A percentile compares a stretch with the other conserved stretches of the same genome.
phyloP scores from a whole-genome alignment of 2,888 invertebrate genomes.

The Peribatodes rhomboidaria region DNA sequence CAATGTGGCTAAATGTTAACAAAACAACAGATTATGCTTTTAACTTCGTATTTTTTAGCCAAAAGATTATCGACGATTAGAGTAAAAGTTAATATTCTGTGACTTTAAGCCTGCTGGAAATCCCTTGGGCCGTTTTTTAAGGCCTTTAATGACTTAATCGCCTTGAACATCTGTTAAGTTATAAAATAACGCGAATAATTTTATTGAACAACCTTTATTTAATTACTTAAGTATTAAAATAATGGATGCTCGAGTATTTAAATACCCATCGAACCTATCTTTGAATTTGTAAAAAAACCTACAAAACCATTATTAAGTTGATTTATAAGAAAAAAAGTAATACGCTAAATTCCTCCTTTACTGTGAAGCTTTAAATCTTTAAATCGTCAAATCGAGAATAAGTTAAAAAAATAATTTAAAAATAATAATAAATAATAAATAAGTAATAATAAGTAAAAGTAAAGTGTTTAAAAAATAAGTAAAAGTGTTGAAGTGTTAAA shows the following conservation, averaged over 20 bases:
- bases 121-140: not conserved
- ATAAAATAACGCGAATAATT: not conserved
- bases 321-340: no score
- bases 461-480: no score
- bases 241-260: not conserved
- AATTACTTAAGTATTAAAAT: no score
- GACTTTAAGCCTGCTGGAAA: not conserved
- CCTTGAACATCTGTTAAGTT: not conserved
- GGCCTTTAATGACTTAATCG: not conserved
- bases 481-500: no score
- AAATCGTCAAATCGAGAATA: no score
- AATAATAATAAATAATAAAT: no score
- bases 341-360: no score
- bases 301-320: no score
- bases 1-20: slow-evolving; percentile 1
- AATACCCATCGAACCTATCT: not conserved
- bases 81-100: not conserved
- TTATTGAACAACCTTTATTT: not conserved
- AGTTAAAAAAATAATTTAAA: no score
- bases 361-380: no score
- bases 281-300: no score
- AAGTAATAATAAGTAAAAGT: no score
- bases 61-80: not conserved
- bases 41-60: not conserved
- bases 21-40: not conserved